Evolutionary conservation across 2,888 invertebrate genomes (phyloP), one percentile per base, ranked within the genome.

Genomic region (Nebria brevicollis): DNA sequence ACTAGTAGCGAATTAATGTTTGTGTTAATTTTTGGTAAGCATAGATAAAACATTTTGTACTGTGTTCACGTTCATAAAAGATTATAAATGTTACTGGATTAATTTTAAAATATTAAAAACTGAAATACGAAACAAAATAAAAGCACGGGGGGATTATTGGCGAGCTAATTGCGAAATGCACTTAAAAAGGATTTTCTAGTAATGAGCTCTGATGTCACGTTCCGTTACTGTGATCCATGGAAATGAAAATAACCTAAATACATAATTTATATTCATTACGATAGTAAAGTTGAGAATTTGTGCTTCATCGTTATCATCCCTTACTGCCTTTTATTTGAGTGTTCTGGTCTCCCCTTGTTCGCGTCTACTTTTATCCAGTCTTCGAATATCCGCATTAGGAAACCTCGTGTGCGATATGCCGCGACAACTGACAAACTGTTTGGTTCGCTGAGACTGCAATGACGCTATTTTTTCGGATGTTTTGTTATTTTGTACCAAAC

Each of bases 191-290:
- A 68, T 13, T 68, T 11, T 7, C 2, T 54, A 54, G 54, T 54
- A 54, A 11, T 13, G 54, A 54, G 13, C 54, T 54, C 13, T 54
- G 54, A 54, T 68, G 20, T 68, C 26, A n/a, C 68, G 25, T 54
- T 54, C 2, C 54, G 13, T 54, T 54, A 13, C 54, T 11, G 54
- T 54, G 54, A n/a, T 66, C 76, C 42, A 20, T 25, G 26, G 25
- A 64, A 76, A 76, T 15, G 76, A 76, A 76, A 76, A 76, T 76
- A 76, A 66, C 76, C 76, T 41, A 76, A 76, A 76, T 76, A 76
- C 76, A 76, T 76, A 76, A 76, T 76, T 76, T 76, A 76, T 76
- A 76, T 76, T 76, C 76, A 76, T 76, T 76, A 66, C 66, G 43
- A 66, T 66, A 15, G 76, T 41, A 66, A 76, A 15, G 13, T 73